Percentiles rank a stretch among this genome's conserved stretches.
These are phyloP conservation scores for Gymnogyps californianus DNA, from an alignment of 2,113 vertebrate species.

Conservation along the genomic window DNA sequence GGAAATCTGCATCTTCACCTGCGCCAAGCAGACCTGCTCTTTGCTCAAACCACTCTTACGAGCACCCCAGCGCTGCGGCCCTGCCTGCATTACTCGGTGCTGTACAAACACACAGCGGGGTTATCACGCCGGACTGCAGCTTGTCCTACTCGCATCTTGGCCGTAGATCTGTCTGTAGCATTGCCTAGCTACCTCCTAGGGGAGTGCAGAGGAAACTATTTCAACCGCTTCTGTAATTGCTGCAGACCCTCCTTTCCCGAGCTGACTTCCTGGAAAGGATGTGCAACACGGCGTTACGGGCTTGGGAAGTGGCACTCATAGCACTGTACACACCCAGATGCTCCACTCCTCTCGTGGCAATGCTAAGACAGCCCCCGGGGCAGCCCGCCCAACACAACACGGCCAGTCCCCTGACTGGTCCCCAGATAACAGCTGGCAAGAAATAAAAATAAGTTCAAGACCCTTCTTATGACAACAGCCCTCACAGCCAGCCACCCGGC, in stretches of 20 bases:
- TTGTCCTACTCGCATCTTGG: not conserved
- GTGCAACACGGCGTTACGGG: not conserved
- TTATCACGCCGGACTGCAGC: fast-evolving
- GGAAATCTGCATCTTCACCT: not conserved
- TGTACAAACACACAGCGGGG: not conserved
- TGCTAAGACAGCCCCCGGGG: not conserved
- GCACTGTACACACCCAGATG: not conserved
- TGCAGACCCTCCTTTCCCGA: not conserved
- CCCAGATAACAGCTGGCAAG: conserved; percentile 10
- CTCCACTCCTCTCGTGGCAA: not conserved
- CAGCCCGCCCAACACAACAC: not conserved
- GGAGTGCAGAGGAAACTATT: not conserved
- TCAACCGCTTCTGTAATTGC: not conserved
- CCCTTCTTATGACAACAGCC: conserved; percentile 34
- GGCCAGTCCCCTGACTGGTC: not conserved
- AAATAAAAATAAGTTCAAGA: conserved; percentile 60
- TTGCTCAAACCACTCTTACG: not conserved
- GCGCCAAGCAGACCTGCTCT: not conserved
- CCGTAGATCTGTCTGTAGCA: not conserved
- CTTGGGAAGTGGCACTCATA: not conserved
- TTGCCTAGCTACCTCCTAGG: not conserved
- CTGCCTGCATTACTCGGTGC: not conserved
- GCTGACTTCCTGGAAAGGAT: not conserved
- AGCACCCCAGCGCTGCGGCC: not conserved
- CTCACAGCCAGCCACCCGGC: not conserved